Conservation (phyloP, 2,797 vertebrate genomes). For the Macropodus opercularis region DNA sequence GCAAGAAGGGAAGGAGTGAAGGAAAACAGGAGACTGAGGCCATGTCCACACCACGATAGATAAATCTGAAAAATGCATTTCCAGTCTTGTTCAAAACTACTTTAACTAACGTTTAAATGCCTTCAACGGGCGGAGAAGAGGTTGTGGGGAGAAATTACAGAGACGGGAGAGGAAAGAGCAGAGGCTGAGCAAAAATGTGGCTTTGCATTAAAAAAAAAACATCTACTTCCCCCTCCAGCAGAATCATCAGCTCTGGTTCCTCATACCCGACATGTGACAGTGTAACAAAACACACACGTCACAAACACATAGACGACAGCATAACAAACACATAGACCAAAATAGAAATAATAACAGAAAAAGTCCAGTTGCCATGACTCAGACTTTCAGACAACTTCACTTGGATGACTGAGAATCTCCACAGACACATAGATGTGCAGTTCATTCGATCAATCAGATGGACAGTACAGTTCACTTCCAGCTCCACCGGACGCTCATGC, state of each 20-base stretch:
- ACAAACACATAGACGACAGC: neutral
- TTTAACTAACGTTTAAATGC: too few relatives aligned
- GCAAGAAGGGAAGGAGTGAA: conserved; percentile 35
- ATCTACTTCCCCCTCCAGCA: conserved; percentile 50
- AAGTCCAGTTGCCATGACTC: too few relatives aligned
- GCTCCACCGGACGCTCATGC: conserved; percentile 9
- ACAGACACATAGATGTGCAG: neutral
- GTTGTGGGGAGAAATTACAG: neutral
- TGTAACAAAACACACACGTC: neutral
- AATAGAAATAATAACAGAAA: too few relatives aligned
- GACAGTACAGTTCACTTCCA: conserved; percentile 20
- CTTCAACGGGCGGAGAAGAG: conserved; percentile 4
- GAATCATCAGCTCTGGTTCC: conserved; percentile 9
- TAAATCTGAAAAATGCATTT: conserved; percentile 13
- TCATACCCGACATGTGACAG: conserved; percentile 6
- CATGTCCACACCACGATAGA: neutral
- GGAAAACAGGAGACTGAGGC: conserved; percentile 18
- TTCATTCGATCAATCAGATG: conserved; percentile 9
- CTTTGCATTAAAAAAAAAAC: conserved; percentile 55
- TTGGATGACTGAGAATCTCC: too few relatives aligned
- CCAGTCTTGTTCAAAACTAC: too few relatives aligned
- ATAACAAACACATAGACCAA: neutral
- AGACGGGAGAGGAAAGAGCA: too few relatives aligned
- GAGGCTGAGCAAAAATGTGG: too few relatives aligned
- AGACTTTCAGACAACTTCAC: too few relatives aligned